phyloP scores from a whole-genome alignment of 2,113 vertebrate genomes.

The Strix aluco region DNA sequence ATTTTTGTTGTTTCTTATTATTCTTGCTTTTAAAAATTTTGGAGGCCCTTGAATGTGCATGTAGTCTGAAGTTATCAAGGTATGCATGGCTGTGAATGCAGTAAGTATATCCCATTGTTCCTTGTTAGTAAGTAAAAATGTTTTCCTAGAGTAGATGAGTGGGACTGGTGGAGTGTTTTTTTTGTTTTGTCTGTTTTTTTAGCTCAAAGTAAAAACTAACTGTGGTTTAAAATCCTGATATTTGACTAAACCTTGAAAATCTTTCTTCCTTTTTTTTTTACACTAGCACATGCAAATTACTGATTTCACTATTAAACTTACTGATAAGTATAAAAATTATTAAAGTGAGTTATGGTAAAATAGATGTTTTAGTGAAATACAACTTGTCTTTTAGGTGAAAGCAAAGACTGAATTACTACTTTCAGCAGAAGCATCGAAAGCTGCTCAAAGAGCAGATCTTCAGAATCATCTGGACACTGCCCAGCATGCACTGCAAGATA shows the following conservation, averaged over 20 bases:
- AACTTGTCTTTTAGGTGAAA: constrained; percentile 84
- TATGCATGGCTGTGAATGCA: not conserved
- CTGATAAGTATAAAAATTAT: not conserved
- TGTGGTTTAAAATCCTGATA: not conserved
- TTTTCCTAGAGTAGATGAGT: not conserved
- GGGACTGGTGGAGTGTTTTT: not conserved
- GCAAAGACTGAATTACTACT: constrained; percentile 95
- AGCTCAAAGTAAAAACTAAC: not conserved
- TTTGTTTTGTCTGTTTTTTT: not conserved
- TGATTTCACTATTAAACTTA: not conserved
- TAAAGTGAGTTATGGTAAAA: not conserved
- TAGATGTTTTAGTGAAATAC: not conserved
- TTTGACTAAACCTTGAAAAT: not conserved
- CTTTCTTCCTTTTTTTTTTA: not conserved
- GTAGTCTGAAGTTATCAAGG: not conserved
- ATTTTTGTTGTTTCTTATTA: not conserved
- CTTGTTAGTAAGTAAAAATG: not conserved
- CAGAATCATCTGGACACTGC: constrained; percentile 95
- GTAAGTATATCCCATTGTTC: not conserved
- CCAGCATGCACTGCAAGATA: constrained; percentile 95
- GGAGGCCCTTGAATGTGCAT: not conserved
- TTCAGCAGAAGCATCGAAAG: constrained; percentile 93
- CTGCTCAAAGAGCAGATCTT: constrained; percentile 91
- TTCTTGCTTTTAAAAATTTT: not conserved
- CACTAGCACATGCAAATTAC: not conserved